Base-by-base conservation (phyloP, 2,888 invertebrate genomes). In the Alviniconcha strummeri region DNA sequence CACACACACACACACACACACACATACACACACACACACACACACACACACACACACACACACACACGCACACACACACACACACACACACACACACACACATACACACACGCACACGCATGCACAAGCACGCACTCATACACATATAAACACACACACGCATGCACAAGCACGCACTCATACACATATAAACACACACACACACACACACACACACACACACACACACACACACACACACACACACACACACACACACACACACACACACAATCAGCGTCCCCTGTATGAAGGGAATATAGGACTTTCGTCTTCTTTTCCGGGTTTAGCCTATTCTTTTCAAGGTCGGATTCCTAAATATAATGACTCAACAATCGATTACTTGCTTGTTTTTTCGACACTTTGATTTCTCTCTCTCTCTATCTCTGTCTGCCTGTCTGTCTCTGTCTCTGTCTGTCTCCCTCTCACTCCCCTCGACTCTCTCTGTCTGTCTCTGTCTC, bases 21-120 rank as follows among this genome's bases (percentile, higher is more conserved):
- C 72, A 72, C 19, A 36, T 36, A 72, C 72, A 36, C 72, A 72
- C 72, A 36, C 72, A 72, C 72, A 13, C 72, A 72, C 72, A 13
- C 72, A 52, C 19, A 13, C 72, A 72, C 72, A 52, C 52, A 13
- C 72, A 72, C 72, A 13, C 72, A 72, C 72, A 52, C 52, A 72
- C 72, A 13, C 72, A 72, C 72, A 6, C 52, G 19, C 72, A 72
- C 72, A 36, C 72, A 72, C 52, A 36, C 72, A 72, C 72, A 72
- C 52, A 72, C 72, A 72, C 72, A 72, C 36, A 72, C 19, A 36
- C 7, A 72, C 72, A 19, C 13, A 69, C 69, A n/a, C 17, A 69
- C 69, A 69, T 5, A 69, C 69, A 69, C 5, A 69, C 69, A 17
- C n/a, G 17, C 60, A 11, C 60, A 60, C 60, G 60, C 60, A 60